Base-by-base conservation (phyloP, 2,888 invertebrate genomes). In the Eupithecia insigniata region DNA sequence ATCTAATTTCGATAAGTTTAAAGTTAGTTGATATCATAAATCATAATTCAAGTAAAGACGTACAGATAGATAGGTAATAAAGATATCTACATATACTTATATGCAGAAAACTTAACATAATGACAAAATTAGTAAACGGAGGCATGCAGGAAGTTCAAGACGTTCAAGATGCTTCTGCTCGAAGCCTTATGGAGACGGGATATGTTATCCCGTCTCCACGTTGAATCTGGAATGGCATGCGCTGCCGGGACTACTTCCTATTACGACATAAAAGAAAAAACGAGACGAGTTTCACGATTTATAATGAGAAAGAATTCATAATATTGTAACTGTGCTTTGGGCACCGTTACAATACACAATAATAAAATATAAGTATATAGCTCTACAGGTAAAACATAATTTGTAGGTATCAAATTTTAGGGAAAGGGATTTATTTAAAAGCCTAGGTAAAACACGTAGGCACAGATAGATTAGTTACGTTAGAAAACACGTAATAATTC, bases 151-250 rank as follows among this genome's bases (percentile, higher is more conserved):
- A 70, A 43, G 70, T 66, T 72, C 39, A 70, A 72, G 72, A 64
- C 62, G 18, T 46, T 64, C 39, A 67, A 71, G 74, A 74, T 71
- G 46, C 22, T 22, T 51, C 46, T 51, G 39, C 58, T 69, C 51
- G 75, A 79, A 79, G 70, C 75, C 74, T 67, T 71, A 62, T 67
- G 55, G 55, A 55, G 26, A 74, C 70, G 66, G 72, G 69, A 68
- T 70, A 64, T 32, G 62, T 76, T 76, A 74, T 72, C n/a, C 55
- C n/a, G n/a, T n/a, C 46, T 73, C 72, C 70, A 75, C 60, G 71
- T 12, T 74, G 66, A 62, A 69, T 58, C 70, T 65, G 70, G 74
- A 74, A 74, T 72, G 75, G 74, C 72, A 72, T 64, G 74, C 71
- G 71, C 66, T 66, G 58, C 67, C 69, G 74, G 70, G 73, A 72